Evolutionary conservation across 1,140 invertebrate species (phyloP).

Genomic region (Daktulosphaira vitifoliae): DNA sequence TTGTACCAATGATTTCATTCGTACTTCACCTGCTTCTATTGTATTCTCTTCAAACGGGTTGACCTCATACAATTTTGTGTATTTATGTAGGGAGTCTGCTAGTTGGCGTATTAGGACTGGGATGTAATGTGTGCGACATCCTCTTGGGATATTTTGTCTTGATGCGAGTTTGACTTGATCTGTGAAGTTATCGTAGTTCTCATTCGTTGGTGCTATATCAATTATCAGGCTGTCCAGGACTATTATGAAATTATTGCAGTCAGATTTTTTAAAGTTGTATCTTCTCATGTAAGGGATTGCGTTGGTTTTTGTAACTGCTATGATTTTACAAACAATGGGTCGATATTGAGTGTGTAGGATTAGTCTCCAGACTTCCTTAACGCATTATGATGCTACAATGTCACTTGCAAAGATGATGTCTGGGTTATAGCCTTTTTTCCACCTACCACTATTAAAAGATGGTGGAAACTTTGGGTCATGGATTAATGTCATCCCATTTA

Average conservation of each 20-base stretch:
- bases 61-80: background rate
- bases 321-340: slow-evolving; percentile 11
- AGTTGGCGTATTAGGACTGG: no score
- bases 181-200: slow-evolving; percentile 16
- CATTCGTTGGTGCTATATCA: background rate
- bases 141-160: background rate
- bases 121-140: no score
- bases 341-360: slow-evolving; percentile 6
- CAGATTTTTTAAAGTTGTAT: slow-evolving; percentile 24
- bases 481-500: background rate
- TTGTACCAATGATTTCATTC: background rate
- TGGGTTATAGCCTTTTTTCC: slow-evolving; percentile 30
- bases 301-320: background rate
- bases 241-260: background rate
- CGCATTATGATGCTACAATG: background rate
- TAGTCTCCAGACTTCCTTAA: background rate
- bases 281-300: background rate
- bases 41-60: slow-evolving; percentile 16
- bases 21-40: slow-evolving; percentile 2
- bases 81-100: background rate
- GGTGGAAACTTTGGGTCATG: slow-evolving; percentile 23
- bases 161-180: slow-evolving; percentile 2
- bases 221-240: slow-evolving; percentile 3
- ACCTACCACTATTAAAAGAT: slow-evolving; percentile 29
- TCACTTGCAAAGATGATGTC: slow-evolving; percentile 27